Percentiles rank a stretch among this genome's conserved stretches.
Evolutionary conservation across 2,888 invertebrate species (phyloP).

Genomic region (Lasiommata megera): DNA sequence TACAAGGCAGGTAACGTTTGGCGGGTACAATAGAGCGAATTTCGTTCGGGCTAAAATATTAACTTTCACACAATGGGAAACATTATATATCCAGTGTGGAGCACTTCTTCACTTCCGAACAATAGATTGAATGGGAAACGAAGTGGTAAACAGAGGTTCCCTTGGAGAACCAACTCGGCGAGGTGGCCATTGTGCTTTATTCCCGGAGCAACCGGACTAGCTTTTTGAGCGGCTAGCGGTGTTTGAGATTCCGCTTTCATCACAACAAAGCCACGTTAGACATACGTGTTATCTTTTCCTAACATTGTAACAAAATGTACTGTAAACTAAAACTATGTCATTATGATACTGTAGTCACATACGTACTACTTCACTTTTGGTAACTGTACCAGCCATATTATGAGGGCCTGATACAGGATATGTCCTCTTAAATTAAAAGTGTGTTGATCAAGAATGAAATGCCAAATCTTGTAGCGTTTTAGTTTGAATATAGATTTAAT

Average conservation of each 20-base stretch:
- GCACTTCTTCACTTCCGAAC: conserved; percentile 79
- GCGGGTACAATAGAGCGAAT: conserved; percentile 64
- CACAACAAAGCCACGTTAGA: conserved; percentile 22
- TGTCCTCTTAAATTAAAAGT: too few relatives aligned
- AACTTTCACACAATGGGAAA: conserved; percentile 73
- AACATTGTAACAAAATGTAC: neutral
- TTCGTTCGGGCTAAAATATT: conserved; percentile 76
- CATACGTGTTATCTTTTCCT: conserved; percentile 18
- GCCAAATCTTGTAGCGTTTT: too few relatives aligned
- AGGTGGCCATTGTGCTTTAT: conserved; percentile 41
- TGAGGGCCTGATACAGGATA: too few relatives aligned
- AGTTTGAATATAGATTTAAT: too few relatives aligned
- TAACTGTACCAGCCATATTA: too few relatives aligned
- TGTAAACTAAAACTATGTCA: neutral
- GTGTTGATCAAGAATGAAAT: too few relatives aligned
- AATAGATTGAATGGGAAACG: conserved; percentile 74
- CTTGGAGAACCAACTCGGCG: conserved; percentile 50
- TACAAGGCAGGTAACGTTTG: conserved; percentile 71
- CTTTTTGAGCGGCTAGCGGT: conserved; percentile 23
- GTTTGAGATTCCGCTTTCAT: conserved; percentile 7
- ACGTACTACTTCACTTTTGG: too few relatives aligned
- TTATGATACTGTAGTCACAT: too few relatives aligned
- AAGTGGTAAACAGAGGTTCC: conserved; percentile 77
- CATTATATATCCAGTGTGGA: conserved; percentile 76
- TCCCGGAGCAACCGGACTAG: conserved; percentile 21